phyloP scores from a whole-genome alignment of 2,888 invertebrate genomes.

The Corbicula japonica region DNA sequence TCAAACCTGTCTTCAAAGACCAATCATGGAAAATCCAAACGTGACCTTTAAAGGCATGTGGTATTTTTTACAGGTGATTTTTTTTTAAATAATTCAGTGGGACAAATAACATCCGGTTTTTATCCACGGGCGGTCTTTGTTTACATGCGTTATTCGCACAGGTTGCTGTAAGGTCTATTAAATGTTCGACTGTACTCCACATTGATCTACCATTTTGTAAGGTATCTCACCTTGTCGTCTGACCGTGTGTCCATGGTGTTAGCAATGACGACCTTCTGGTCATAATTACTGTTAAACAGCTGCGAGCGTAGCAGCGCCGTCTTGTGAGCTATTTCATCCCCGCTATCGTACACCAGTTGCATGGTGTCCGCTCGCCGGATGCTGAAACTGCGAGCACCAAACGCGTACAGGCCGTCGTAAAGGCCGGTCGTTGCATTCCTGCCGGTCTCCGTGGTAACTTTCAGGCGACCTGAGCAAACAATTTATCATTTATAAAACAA shows the following conservation, averaged over 20 bases:
- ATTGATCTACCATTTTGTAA: too few relatives aligned
- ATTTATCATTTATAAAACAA: too few relatives aligned
- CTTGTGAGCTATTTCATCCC: conserved; percentile 54
- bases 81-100: too few relatives aligned
- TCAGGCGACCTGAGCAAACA: conserved; percentile 73
- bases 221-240: conserved; percentile 75
- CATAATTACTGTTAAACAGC: conserved; percentile 69
- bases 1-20: too few relatives aligned
- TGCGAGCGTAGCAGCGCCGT: conserved; percentile 43
- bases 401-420: conserved; percentile 67
- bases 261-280: neutral
- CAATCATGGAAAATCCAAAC: too few relatives aligned
- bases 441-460: conserved; percentile 65
- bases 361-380: conserved; percentile 65
- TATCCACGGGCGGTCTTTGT: too few relatives aligned
- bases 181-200: too few relatives aligned
- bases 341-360: conserved; percentile 71
- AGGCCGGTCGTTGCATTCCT: conserved; percentile 48
- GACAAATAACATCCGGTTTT: too few relatives aligned
- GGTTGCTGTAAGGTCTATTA: too few relatives aligned
- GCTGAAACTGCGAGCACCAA: conserved; percentile 72
- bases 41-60: too few relatives aligned
- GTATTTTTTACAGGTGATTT: too few relatives aligned
- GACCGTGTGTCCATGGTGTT: conserved; percentile 67
- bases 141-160: too few relatives aligned